phyloP scores from a whole-genome alignment of 2,888 invertebrate genomes.

The Caenorhabditis sinica region DNA sequence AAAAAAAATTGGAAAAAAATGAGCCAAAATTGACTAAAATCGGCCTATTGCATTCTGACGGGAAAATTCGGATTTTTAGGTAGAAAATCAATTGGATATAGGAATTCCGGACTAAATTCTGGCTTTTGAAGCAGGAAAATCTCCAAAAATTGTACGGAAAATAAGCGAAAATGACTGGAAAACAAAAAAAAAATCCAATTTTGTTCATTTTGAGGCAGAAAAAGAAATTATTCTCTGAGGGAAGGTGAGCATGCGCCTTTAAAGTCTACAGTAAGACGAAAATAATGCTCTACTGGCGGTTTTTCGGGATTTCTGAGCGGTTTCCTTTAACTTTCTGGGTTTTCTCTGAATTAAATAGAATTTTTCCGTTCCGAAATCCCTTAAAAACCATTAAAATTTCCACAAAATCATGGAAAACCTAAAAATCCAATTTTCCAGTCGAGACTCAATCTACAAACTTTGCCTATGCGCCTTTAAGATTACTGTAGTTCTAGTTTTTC shows the following conservation, averaged over 20 bases:
- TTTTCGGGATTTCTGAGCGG: not conserved
- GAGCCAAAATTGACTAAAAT: too few relatives aligned
- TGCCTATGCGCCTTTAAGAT: not conserved
- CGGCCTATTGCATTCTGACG: too few relatives aligned
- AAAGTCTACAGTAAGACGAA: not conserved
- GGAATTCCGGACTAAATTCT: too few relatives aligned
- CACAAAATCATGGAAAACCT: not conserved
- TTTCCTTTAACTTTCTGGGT: not conserved
- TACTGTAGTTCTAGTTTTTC: not conserved
- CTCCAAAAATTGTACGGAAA: too few relatives aligned
- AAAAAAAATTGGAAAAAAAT: too few relatives aligned
- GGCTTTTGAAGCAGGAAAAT: too few relatives aligned
- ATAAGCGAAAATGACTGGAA: too few relatives aligned
- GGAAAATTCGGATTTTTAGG: too few relatives aligned
- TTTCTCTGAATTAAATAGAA: not conserved
- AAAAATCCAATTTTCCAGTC: slow-evolving; percentile 3
- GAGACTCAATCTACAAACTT: not conserved
- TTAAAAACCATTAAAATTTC: not conserved
- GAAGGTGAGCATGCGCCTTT: not conserved
- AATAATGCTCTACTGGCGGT: not conserved
- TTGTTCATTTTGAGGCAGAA: too few relatives aligned
- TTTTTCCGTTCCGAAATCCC: not conserved
- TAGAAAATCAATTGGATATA: too few relatives aligned
- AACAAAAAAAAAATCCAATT: too few relatives aligned
- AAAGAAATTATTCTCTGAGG: too few relatives aligned